Conservation (phyloP, 1,140 invertebrate species). For the Stegodyphus dumicola region DNA sequence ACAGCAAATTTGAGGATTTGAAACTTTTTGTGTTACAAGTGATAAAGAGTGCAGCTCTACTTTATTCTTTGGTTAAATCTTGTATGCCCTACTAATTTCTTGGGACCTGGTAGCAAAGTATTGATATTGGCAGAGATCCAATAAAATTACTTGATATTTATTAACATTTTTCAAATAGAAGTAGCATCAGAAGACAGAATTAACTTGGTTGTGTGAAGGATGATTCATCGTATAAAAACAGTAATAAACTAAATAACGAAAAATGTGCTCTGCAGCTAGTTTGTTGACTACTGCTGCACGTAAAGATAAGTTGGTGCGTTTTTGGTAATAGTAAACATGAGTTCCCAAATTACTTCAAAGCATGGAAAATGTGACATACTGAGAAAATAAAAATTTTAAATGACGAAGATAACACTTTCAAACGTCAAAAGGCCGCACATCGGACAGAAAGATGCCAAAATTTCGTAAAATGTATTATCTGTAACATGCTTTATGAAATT, state of each 20-base stretch:
- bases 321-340: not conserved
- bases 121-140: not conserved
- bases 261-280: not conserved
- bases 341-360: not conserved
- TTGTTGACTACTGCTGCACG: not conserved
- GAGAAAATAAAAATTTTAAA: conserved; percentile 1
- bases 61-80: conserved; percentile 66
- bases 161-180: not conserved
- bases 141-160: not conserved
- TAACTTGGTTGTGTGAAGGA: not conserved
- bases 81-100: conserved; percentile 65
- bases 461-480: conserved; percentile 1
- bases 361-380: not conserved
- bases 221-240: not conserved
- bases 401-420: not conserved
- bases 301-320: not conserved
- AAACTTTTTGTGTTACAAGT: conserved; percentile 64
- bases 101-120: conserved; percentile 63
- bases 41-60: conserved; percentile 64
- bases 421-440: not conserved
- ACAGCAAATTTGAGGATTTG: conserved; percentile 64
- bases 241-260: not conserved
- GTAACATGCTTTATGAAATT: not conserved
- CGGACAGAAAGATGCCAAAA: not conserved
- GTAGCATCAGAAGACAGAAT: not conserved